Evolutionary conservation across 2,113 vertebrate species (phyloP), one percentile per base, ranked within the genome.

Genomic region (Capreolus pygargus): DNA sequence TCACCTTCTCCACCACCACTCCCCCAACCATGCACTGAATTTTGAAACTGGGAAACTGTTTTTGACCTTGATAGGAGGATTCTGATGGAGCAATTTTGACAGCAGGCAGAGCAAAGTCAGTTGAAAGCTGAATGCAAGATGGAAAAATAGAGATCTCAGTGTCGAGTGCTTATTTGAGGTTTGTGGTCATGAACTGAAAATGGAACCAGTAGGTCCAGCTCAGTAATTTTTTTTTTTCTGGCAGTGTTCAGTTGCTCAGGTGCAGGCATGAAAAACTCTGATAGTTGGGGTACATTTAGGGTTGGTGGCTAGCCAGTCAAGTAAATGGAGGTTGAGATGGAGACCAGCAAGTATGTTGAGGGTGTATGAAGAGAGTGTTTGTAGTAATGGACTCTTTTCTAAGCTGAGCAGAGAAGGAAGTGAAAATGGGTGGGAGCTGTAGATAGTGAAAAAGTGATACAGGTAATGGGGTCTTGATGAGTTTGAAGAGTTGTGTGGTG

Each of bases 151-250:
- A 82, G 54, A 30, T 23, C 28, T 91, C 64, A 16, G 17, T 10
- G 47, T 25, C 11, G 13, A 74, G 33, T 57, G 74, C 64, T 76
- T 92, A 57, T 39, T 47, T 88, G 86, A 92, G 50, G 84, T 87
- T 67, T 95, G 96, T 87, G 64, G 93, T 96, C 30, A n/a, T 54
- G 45, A 91, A 89, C 47, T 78, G 84, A 78, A 94, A 96, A 50
- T 67, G 60, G 52, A 89, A 82, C 91, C 28, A 23, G 5, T 43
- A 87, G 58, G 36, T 58, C 64, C 54, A 88, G 15, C 25, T 79
- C 14, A 55, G 74, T 93, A 55, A 28, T 19, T 47, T 54, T 36
- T 52, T 36, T 52, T 87, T 47, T 91, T 54, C 28, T 70, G 52
- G 61, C 83, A 45, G 70, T 78, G 27, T 57, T 86, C 36, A 39